Evolutionary conservation across 2,888 invertebrate species (phyloP).

Genomic region (Hydriomena furcata): DNA sequence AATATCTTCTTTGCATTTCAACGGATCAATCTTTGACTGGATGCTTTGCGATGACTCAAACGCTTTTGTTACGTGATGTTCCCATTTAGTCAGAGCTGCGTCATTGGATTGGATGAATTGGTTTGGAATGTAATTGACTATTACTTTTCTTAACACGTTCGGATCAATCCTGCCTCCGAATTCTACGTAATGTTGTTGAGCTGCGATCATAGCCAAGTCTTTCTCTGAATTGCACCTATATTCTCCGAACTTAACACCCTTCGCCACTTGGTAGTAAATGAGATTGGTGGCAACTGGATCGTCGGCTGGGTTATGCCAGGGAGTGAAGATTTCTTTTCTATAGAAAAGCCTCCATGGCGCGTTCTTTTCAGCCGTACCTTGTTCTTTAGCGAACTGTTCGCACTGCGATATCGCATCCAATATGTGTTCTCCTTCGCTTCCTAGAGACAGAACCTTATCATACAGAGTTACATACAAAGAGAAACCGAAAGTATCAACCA

Average conservation of each 20-base stretch:
- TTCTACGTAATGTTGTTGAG: constrained; percentile 95
- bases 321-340: constrained; percentile 94
- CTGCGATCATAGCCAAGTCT: constrained; percentile 94
- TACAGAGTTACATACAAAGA: constrained; percentile 95
- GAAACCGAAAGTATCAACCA: constrained; percentile 94
- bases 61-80: constrained; percentile 87
- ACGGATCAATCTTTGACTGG: constrained; percentile 85
- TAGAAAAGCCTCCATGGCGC: constrained; percentile 95
- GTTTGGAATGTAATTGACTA: constrained; percentile 92
- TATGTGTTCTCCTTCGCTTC: constrained; percentile 94
- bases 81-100: constrained; percentile 87
- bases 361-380: constrained; percentile 91
- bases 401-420: constrained; percentile 98
- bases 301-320: constrained; percentile 94
- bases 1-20: constrained; percentile 93
- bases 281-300: constrained; percentile 93
- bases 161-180: constrained; percentile 86
- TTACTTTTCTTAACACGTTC: constrained; percentile 87
- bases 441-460: constrained; percentile 95
- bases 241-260: constrained; percentile 96
- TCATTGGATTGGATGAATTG: constrained; percentile 86
- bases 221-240: constrained; percentile 93
- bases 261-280: constrained; percentile 94
- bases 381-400: constrained; percentile 97
- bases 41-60: constrained; percentile 89